Conservation (phyloP, 2,888 invertebrate genomes). For the Cremastinae sp. region DNA sequence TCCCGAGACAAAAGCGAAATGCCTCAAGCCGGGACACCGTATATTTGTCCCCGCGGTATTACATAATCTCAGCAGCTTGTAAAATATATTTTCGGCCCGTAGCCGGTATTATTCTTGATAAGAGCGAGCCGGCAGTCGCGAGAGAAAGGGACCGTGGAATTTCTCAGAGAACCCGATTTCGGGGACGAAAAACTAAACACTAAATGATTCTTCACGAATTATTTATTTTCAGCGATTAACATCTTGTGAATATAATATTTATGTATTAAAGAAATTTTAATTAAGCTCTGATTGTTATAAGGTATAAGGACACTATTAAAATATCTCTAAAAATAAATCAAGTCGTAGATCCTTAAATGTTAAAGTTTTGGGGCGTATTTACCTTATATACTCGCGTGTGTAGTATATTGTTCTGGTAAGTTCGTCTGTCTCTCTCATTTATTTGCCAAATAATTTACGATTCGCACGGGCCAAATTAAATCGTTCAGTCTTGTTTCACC, state of each 20-base stretch:
- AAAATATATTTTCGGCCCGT: constrained; percentile 31
- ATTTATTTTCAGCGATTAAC: too few species aligned
- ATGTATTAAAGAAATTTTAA: too few species aligned
- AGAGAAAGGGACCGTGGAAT: neutral
- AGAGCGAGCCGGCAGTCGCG: constrained; percentile 22
- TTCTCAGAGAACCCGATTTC: constrained; percentile 6
- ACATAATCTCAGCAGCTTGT: constrained; percentile 36
- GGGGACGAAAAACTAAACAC: constrained; percentile 11
- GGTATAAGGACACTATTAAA: too few species aligned
- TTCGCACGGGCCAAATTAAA: constrained; percentile 52
- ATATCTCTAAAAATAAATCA: too few species aligned
- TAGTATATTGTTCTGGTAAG: constrained; percentile 14
- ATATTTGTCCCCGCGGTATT: constrained; percentile 23
- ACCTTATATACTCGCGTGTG: too few species aligned
- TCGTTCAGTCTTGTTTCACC: constrained; percentile 46
- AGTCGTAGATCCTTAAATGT: too few species aligned
- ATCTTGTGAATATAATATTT: too few species aligned
- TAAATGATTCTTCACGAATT: too few species aligned
- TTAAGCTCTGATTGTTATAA: too few species aligned
- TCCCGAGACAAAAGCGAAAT: constrained; percentile 39
- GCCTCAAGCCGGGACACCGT: constrained; percentile 1
- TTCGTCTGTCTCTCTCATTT: constrained; percentile 34
- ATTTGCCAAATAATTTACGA: constrained; percentile 55
- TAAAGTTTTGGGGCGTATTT: too few species aligned
- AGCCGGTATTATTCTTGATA: constrained; percentile 30